Percentiles rank a stretch among this genome's conserved stretches.
These are phyloP conservation scores for Seriola aureovittata DNA, from an alignment of 2,113 vertebrate genomes.

Conservation along the genomic window DNA sequence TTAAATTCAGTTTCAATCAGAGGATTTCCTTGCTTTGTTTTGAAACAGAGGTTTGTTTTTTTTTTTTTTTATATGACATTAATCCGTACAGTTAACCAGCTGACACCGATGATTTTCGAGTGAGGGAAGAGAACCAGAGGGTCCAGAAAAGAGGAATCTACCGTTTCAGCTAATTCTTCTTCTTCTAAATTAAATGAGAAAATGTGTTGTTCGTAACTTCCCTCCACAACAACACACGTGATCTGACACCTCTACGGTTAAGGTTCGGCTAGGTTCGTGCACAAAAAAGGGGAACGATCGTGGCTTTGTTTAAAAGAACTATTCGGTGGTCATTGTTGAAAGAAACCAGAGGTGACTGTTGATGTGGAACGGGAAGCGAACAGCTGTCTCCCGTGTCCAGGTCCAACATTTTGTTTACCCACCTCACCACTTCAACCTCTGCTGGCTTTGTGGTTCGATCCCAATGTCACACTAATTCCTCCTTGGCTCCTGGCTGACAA, in stretches of 20 bases:
- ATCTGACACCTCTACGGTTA: too few relatives aligned
- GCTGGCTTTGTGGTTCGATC: background rate
- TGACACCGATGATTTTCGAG: conserved; percentile 12
- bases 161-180: background rate
- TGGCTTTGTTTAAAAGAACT: background rate
- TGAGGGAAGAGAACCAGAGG: too few relatives aligned
- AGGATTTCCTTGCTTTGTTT: background rate
- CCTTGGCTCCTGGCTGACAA: background rate
- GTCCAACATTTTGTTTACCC: background rate
- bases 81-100: too few relatives aligned
- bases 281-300: background rate
- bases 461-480: background rate
- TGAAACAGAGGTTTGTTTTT: background rate
- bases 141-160: background rate
- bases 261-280: too few relatives aligned
- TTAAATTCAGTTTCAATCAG: conserved; percentile 4
- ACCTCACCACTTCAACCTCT: background rate
- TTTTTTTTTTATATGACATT: background rate
- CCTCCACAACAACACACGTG: too few relatives aligned
- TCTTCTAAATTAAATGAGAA: background rate
- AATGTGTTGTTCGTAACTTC: too few relatives aligned
- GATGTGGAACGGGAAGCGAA: background rate
- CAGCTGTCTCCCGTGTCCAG: background rate
- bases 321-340: background rate
- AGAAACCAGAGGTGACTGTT: background rate